Conservation (phyloP, 2,888 invertebrate species). For the Tachina fera region DNA sequence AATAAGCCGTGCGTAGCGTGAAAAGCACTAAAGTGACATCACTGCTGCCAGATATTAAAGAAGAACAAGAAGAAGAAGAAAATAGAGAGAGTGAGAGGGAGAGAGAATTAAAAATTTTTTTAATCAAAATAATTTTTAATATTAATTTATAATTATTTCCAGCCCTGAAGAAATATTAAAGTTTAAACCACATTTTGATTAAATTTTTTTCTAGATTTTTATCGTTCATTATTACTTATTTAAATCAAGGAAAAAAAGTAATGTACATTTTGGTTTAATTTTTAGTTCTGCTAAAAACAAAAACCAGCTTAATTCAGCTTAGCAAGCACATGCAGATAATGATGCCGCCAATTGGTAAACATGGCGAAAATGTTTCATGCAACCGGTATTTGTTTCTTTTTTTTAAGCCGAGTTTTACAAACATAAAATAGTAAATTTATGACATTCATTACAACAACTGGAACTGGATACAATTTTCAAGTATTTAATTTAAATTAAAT, state of each 20-base stretch:
- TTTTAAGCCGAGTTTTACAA: slow-evolving; percentile 45
- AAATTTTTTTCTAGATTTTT: too few relatives aligned
- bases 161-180: too few relatives aligned
- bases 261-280: not conserved
- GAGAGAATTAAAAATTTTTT: too few relatives aligned
- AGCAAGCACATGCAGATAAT: slow-evolving; percentile 43
- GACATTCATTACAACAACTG: slow-evolving; percentile 58
- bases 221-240: not conserved
- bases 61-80: too few relatives aligned
- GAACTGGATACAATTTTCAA: slow-evolving; percentile 43
- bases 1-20: too few relatives aligned
- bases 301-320: slow-evolving; percentile 24
- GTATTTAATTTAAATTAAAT: slow-evolving; percentile 66
- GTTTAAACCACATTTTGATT: too few relatives aligned
- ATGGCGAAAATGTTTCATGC: slow-evolving; percentile 43
- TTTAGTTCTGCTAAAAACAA: slow-evolving; percentile 13
- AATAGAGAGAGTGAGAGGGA: too few relatives aligned
- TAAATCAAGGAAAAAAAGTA: not conserved
- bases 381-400: slow-evolving; percentile 29
- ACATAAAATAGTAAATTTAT: slow-evolving; percentile 67
- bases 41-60: too few relatives aligned
- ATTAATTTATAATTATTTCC: too few relatives aligned
- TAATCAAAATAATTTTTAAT: too few relatives aligned
- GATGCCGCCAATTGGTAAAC: slow-evolving; percentile 42
- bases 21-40: too few relatives aligned